Conservation (phyloP, 2,113 vertebrate species). For the Neomonachus schauinslandi region DNA sequence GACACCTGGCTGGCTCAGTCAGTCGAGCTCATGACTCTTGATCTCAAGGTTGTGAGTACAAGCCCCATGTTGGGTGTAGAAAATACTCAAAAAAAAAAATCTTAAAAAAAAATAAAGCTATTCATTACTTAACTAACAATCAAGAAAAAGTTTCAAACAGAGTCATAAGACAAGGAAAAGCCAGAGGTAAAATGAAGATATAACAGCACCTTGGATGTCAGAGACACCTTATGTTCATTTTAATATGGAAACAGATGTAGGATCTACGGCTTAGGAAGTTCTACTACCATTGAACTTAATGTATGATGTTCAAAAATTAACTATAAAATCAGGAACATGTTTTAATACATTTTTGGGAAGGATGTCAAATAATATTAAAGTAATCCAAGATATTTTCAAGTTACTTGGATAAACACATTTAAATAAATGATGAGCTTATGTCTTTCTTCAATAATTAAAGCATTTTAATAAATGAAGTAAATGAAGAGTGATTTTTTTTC, state of each 20-base stretch:
- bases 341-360: neutral
- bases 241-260: neutral
- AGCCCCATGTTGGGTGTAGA: neutral
- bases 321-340: neutral
- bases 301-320: neutral
- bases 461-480: conserved; percentile 18
- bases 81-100: neutral
- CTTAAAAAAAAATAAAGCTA: neutral
- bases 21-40: neutral
- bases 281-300: neutral
- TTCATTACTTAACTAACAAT: neutral
- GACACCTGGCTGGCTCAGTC: neutral
- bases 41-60: neutral
- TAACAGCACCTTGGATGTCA: neutral
- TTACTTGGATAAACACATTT: conserved; percentile 7
- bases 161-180: neutral
- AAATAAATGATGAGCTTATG: neutral
- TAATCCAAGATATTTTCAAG: neutral
- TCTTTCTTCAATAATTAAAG: neutral
- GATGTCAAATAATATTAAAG: neutral
- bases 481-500: neutral
- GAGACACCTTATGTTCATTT: neutral
- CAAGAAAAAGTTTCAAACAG: neutral
- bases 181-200: neutral
- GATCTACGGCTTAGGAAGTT: neutral